Conservation (phyloP, 2,797 vertebrate genomes). For the Buceros bicornis region DNA sequence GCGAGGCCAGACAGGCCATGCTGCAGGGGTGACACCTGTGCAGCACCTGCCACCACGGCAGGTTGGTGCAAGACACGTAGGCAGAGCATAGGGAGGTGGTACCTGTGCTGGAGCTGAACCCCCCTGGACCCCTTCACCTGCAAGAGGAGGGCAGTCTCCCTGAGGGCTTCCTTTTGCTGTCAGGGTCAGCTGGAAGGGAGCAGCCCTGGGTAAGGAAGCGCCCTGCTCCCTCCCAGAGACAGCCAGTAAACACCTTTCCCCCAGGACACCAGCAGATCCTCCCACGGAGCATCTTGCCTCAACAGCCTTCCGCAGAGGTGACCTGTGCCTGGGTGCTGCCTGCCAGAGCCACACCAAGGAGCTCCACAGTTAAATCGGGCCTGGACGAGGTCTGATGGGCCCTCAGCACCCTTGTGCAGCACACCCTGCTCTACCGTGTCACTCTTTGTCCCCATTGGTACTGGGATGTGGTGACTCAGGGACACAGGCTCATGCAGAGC, state of each 20-base stretch:
- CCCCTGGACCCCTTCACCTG: neutral
- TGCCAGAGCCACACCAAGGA: neutral
- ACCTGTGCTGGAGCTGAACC: accelerated
- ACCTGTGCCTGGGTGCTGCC: neutral
- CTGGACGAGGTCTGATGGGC: neutral
- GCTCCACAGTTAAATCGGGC: neutral
- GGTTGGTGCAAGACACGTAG: neutral
- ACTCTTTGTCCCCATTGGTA: neutral
- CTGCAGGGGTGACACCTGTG: neutral
- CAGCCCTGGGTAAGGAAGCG: neutral
- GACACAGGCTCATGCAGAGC: neutral
- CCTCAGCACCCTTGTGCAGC: neutral
- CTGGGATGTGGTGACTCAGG: neutral
- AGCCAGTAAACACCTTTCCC: neutral
- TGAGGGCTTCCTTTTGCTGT: neutral
- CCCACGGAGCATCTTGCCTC: neutral
- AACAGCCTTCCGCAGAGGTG: neutral
- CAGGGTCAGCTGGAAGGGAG: neutral
- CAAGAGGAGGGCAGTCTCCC: neutral
- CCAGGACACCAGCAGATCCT: neutral
- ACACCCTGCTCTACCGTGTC: accelerated
- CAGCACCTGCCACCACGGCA: accelerated
- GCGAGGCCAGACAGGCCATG: accelerated
- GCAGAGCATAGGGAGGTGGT: accelerated
- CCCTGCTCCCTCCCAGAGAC: neutral